Conservation (phyloP, 2,888 invertebrate species). For the Nomada fucata region DNA sequence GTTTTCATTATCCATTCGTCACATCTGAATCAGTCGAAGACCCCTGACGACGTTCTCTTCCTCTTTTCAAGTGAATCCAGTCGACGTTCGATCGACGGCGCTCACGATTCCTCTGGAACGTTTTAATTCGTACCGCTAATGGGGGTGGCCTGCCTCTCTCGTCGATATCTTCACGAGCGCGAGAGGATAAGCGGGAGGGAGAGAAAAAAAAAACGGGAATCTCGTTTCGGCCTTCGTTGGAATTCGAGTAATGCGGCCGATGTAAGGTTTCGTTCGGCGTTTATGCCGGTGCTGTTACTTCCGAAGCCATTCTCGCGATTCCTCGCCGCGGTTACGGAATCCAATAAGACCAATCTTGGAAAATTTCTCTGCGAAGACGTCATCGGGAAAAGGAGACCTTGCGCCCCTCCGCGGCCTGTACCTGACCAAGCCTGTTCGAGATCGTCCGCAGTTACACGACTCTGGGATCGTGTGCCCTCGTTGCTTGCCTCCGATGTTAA, state of each 20-base stretch:
- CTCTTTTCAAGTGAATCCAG: not conserved
- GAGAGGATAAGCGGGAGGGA: conserved; percentile 10
- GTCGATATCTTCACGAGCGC: conserved; percentile 28
- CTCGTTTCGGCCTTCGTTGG: conserved; percentile 64
- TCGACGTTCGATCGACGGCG: not conserved
- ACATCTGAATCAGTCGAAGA: not conserved
- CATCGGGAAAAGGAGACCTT: conserved; percentile 50
- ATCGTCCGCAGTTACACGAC: conserved; percentile 13
- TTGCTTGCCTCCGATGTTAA: not conserved
- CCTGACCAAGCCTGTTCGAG: not conserved
- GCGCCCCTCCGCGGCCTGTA: conserved; percentile 16
- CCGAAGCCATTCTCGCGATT: conserved; percentile 64
- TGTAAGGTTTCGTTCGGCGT: conserved; percentile 66
- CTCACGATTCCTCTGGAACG: not conserved
- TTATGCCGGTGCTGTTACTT: conserved; percentile 47
- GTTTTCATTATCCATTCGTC: not conserved
- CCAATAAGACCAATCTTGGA: conserved; percentile 64
- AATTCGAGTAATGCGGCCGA: conserved; percentile 68
- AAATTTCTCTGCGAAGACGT: conserved; percentile 58
- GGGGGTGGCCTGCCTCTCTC: not conserved
- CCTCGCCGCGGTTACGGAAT: conserved; percentile 64
- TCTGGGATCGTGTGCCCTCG: not conserved
- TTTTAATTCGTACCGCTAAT: conserved; percentile 14
- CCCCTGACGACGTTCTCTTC: not conserved
- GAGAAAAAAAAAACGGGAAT: conserved; percentile 36